phyloP scores from a whole-genome alignment of 2,797 vertebrate genomes.

The Coluber constrictor region DNA sequence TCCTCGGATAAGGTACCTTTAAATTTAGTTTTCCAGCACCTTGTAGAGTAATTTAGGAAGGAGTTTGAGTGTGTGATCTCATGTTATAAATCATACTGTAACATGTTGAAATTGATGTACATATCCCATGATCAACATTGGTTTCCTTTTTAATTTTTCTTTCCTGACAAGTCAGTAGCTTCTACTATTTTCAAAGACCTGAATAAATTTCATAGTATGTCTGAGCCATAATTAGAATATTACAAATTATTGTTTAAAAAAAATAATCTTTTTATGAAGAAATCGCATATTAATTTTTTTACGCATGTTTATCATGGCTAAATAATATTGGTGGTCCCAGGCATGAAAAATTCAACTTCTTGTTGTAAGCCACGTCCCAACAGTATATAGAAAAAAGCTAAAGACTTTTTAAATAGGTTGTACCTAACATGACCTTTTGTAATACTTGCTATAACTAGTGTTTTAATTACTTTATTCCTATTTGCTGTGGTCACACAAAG shows the following conservation, averaged over 20 bases:
- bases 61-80: neutral
- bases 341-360: neutral
- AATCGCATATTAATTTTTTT: neutral
- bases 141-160: slow-evolving; percentile 37
- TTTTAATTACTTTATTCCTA: neutral
- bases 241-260: neutral
- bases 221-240: neutral
- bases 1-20: slow-evolving; percentile 18
- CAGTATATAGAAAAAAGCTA: neutral
- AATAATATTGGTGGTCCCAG: neutral
- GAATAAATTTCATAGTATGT: neutral
- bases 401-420: neutral
- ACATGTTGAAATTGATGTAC: slow-evolving; percentile 15
- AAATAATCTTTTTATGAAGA: neutral
- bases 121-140: neutral
- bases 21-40: slow-evolving; percentile 54
- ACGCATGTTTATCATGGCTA: neutral
- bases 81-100: slow-evolving; percentile 21
- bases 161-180: slow-evolving; percentile 9
- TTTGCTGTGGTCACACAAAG: neutral
- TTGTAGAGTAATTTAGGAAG: slow-evolving; percentile 51
- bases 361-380: neutral
- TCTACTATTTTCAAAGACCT: neutral
- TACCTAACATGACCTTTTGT: neutral
- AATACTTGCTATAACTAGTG: neutral